A percentile compares a stretch with the other conserved stretches of the same genome.
These are phyloP conservation scores for Cardiocondyla obscurior DNA, from an alignment of 1,140 invertebrate species.

Conservation along the genomic window DNA sequence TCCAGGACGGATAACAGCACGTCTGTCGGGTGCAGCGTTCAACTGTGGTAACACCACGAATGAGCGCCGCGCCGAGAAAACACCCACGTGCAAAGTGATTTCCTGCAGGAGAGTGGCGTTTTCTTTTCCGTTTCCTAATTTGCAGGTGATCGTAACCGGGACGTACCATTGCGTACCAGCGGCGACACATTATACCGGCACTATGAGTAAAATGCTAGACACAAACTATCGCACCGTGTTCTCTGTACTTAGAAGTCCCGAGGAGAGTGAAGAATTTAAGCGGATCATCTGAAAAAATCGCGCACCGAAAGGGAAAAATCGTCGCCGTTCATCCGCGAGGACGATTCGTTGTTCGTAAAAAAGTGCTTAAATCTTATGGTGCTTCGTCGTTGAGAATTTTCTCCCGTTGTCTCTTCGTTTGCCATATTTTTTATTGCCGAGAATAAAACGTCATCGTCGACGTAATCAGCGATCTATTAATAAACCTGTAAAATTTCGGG, in stretches of 20 bases:
- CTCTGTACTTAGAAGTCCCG: conserved; percentile 82
- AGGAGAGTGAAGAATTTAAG: conserved; percentile 77
- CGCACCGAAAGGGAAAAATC: not conserved
- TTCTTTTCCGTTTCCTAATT: conserved; percentile 76
- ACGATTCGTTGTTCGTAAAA: conserved; percentile 11
- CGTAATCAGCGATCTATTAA: conserved; percentile 54
- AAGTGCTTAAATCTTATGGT: conserved; percentile 1
- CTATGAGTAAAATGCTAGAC: conserved; percentile 77
- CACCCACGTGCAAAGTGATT: conserved; percentile 68
- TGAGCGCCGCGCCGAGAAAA: conserved; percentile 58
- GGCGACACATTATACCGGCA: conserved; percentile 50
- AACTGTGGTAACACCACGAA: conserved; percentile 3
- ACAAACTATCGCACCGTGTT: conserved; percentile 78
- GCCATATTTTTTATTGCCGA: not conserved
- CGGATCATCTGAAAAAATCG: conserved; percentile 73
- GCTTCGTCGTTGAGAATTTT: not conserved
- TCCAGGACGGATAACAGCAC: not conserved
- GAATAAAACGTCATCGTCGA: conserved; percentile 32
- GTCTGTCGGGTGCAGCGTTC: not conserved
- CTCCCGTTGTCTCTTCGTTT: not conserved
- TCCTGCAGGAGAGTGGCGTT: conserved; percentile 67
- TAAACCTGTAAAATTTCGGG: conserved; percentile 47
- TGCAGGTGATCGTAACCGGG: not conserved
- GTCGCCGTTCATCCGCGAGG: conserved; percentile 23
- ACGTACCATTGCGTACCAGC: not conserved